Percentiles rank a stretch among this genome's conserved stretches.
Conservation (phyloP, 2,113 vertebrate genomes). For the Pollachius pollachius region DNA sequence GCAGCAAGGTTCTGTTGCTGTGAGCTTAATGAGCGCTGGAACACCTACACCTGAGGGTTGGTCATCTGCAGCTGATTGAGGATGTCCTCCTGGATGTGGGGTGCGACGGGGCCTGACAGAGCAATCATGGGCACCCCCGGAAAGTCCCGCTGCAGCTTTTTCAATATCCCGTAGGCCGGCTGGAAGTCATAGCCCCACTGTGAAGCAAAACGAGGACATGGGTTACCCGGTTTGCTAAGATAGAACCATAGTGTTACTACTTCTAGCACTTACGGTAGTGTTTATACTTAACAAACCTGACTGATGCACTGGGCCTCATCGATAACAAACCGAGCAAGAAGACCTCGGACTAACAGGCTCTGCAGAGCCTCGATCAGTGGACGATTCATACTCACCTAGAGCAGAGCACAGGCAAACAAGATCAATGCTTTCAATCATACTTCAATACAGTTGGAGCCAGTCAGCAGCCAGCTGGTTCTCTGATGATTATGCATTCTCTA, state of each 20-base stretch:
- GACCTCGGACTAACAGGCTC: slow-evolving; percentile 84
- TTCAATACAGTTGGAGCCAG: background rate
- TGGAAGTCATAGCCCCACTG: slow-evolving; percentile 98
- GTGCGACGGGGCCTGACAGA: slow-evolving; percentile 91
- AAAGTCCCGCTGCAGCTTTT: slow-evolving; percentile 86
- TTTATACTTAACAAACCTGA: slow-evolving; percentile 76
- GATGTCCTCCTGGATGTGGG: slow-evolving; percentile 95
- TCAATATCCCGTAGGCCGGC: slow-evolving; percentile 89
- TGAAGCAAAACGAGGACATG: background rate
- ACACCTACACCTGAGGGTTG: slow-evolving; percentile 87
- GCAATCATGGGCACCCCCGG: slow-evolving; percentile 87
- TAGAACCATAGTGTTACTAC: background rate
- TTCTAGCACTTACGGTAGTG: too few relatives aligned
- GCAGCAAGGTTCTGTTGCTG: too few relatives aligned
- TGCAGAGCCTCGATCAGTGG: slow-evolving; percentile 78
- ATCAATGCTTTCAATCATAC: background rate
- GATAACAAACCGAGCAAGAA: slow-evolving; percentile 90
- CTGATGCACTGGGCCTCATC: slow-evolving; percentile 98
- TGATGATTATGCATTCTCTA: slow-evolving; percentile 46
- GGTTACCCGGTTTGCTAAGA: background rate
- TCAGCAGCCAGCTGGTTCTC: background rate
- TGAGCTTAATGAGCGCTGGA: background rate
- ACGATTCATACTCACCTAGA: slow-evolving; percentile 84
- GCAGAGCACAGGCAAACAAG: background rate
- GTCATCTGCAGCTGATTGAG: slow-evolving; percentile 91